Evolutionary conservation across 2,797 vertebrate species (phyloP).

Genomic region (Hirundo rustica): DNA sequence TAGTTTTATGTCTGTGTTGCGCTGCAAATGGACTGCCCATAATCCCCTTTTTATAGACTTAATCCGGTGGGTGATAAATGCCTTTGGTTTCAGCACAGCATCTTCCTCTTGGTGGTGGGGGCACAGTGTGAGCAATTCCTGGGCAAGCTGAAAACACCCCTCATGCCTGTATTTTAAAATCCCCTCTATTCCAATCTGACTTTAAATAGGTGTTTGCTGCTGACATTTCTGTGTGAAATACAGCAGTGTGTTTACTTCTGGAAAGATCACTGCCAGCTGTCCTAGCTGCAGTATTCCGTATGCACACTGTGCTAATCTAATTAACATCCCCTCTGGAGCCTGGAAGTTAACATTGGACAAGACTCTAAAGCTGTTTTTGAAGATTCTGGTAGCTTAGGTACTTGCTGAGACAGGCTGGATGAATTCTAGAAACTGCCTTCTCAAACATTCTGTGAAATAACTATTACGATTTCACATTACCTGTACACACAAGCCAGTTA

Average conservation of each 20-base stretch:
- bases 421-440: background rate
- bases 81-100: background rate
- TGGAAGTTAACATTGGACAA: background rate
- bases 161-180: background rate
- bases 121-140: background rate
- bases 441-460: constrained; percentile 32
- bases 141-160: background rate
- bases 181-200: background rate
- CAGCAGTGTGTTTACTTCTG: constrained; percentile 55
- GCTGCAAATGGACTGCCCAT: constrained; percentile 43
- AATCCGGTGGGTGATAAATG: constrained; percentile 1
- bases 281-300: background rate
- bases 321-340: constrained; percentile 15
- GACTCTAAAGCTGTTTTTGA: background rate
- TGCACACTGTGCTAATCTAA: background rate
- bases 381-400: background rate
- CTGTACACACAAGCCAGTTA: constrained; percentile 46
- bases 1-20: constrained; percentile 36
- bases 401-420: background rate
- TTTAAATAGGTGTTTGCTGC: background rate
- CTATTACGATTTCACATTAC: background rate
- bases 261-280: constrained; percentile 55
- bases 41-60: constrained; percentile 52
- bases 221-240: constrained; percentile 6
- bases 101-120: background rate